Conservation (phyloP, 2,888 invertebrate genomes). For the Mythimna vitellina region DNA sequence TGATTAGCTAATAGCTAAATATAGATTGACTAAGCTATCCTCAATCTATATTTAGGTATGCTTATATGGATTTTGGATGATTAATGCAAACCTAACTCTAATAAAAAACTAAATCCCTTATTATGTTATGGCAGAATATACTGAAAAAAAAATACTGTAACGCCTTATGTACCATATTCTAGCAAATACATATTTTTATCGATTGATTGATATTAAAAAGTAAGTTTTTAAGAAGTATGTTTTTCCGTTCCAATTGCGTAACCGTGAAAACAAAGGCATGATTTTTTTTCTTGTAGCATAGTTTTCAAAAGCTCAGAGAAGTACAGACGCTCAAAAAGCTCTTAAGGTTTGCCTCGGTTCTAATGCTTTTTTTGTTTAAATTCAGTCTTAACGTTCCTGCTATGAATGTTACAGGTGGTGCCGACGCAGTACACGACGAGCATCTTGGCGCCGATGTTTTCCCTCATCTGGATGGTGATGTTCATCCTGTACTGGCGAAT, state of each 20-base stretch:
- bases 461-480: conserved; percentile 94
- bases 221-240: not conserved
- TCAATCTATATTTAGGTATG: conserved; percentile 9
- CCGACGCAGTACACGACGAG: conserved; percentile 88
- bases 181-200: no score
- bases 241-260: not conserved
- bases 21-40: not conserved
- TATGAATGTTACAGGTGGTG: conserved; percentile 81
- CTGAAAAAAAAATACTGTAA: no score
- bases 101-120: no score
- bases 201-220: not conserved
- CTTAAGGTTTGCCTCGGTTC: not conserved
- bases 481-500: conserved; percentile 94
- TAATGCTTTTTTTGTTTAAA: not conserved
- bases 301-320: not conserved
- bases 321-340: not conserved
- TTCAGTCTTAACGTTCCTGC: not conserved
- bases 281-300: not conserved
- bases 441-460: conserved; percentile 93
- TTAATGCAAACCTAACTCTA: not conserved
- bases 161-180: no score
- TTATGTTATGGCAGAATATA: not conserved
- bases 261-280: not conserved
- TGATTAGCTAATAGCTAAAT: not conserved
- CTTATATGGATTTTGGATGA: not conserved